Base-by-base conservation (phyloP, 1,140 invertebrate genomes). In the Lordiphosa collinella region DNA sequence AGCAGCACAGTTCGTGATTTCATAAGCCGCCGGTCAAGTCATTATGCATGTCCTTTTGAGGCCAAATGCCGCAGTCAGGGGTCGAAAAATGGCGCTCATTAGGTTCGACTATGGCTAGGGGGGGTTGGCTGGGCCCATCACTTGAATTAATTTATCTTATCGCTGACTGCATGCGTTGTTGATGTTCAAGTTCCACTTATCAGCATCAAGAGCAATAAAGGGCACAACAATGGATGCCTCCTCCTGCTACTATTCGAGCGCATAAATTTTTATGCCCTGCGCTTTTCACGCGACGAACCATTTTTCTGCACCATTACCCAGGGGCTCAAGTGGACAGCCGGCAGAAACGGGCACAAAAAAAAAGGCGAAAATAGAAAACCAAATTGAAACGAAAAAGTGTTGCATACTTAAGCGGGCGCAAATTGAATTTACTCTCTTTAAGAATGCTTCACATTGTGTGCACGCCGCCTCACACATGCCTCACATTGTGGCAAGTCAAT, bases 141-240 rank as follows among this genome's bases (percentile, higher is more conserved):
- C 75, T 80, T 80, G 71, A 82, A 80, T 80, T 82, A 82, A 82
- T 82, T 82, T 82, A 82, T 84, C 78, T 82, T 76, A 72, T 84
- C 62, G 62, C 48, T 48, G 36, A 58, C 52, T 82, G 62, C 72
- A 67, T 71, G 76, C 75, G 64, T 82, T 80, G 70, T 75, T 82
- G 76, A 71, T 61, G 70, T 68, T 80, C 66, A 60, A 80, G 76
- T 75, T 75, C 76, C 71, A 80, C 75, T 80, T 80, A 80, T 79
- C 63, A 64, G 71, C 59, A 65, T 74, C 57, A 76, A 58, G 61
- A 55, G 44, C 70, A 62, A 69, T 60, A 70, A 62, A 61, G 61
- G 51, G 31, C 34, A 34, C 53, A 56, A 37, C 65, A 60, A 18
- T 36, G 40, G 32, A 53, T 52, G 59, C 35, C 25, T 44, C 35